Percentiles rank a stretch among this genome's conserved stretches.
phyloP scores from a whole-genome alignment of 2,888 invertebrate genomes.

The Fragum whitleyi region DNA sequence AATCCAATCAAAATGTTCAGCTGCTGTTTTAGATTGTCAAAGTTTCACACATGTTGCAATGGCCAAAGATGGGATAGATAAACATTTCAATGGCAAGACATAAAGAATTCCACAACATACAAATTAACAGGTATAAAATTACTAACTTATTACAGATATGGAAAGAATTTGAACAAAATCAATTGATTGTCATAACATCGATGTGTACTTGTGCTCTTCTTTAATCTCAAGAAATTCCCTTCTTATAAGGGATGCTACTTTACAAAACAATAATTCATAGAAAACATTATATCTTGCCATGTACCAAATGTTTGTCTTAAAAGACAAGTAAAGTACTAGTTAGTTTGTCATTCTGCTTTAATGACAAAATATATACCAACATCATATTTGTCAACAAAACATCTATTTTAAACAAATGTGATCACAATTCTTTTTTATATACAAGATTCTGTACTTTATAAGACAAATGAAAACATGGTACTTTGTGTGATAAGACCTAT shows the following conservation, averaged over 20 bases:
- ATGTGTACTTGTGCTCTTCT: constrained; percentile 27
- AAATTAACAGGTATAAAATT: constrained; percentile 4
- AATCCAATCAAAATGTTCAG: too few species aligned
- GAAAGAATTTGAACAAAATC: too few species aligned
- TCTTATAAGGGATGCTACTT: too few species aligned
- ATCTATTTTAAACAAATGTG: constrained; percentile 6
- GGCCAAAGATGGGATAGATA: constrained; percentile 31
- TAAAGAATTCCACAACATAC: constrained; percentile 23
- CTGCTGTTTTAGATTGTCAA: too few species aligned
- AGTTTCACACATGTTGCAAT: too few species aligned
- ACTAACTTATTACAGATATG: background rate
- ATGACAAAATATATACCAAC: constrained; percentile 52
- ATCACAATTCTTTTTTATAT: background rate
- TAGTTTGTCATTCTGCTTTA: constrained; percentile 33
- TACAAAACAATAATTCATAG: background rate
- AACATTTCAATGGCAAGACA: constrained; percentile 57
- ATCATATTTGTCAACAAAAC: constrained; percentile 9
- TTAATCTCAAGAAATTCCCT: background rate
- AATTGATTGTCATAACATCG: background rate
- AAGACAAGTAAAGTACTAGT: constrained; percentile 30
- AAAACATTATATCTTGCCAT: constrained; percentile 56
- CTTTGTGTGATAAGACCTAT: too few species aligned
- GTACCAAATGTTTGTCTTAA: constrained; percentile 46
- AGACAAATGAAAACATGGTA: too few species aligned
- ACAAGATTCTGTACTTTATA: background rate